Evolutionary conservation across 2,113 vertebrate species (phyloP), one percentile per base, ranked within the genome.

Genomic region (Martes martes): DNA sequence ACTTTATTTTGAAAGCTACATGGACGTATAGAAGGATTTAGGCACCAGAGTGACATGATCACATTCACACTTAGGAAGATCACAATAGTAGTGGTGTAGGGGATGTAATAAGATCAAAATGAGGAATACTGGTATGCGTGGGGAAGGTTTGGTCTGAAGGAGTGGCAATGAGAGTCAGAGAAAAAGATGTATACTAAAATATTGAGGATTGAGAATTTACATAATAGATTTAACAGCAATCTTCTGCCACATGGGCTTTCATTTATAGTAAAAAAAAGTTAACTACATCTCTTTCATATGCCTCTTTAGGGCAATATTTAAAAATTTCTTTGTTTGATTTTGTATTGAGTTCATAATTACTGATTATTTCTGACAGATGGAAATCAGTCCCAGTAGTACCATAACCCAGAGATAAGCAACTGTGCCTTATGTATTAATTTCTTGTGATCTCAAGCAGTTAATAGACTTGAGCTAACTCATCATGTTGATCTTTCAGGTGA

Each of bases 371-470:
- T 97, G 83, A 92, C 52, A 95, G 86, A 86, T 52, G 94, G 31
- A 91, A 96, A 90, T 95, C 94, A 83, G 92, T 96, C 83, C 87
- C 96, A 83, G 23, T 74, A 91, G 87, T 96, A 92, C 47, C 21
- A 89, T 92, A 82, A 94, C 82, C 67, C 74, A 94, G 79, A 97
- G 78, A 89, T 96, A 97, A 96, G 79, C 69, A 94, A 95, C 82
- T 93, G 36, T 96, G 74, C 45, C 83, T 90, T 80, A 92, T 81
- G 87, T 97, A 94, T 98, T 95, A 92, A 96, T 96, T 97, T 96
- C 42, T 84, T 97, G 67, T 97, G 95, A 98, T 95, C 82, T 97
- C 73, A 94, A 89, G 89, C 86, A 98, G 55, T 96, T 96, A 97
- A 96, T 89, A 97, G 92, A 92, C 47, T 94, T 94, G 18, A 93